Conservation (phyloP, 2,888 invertebrate species). For the Thera obeliscata region DNA sequence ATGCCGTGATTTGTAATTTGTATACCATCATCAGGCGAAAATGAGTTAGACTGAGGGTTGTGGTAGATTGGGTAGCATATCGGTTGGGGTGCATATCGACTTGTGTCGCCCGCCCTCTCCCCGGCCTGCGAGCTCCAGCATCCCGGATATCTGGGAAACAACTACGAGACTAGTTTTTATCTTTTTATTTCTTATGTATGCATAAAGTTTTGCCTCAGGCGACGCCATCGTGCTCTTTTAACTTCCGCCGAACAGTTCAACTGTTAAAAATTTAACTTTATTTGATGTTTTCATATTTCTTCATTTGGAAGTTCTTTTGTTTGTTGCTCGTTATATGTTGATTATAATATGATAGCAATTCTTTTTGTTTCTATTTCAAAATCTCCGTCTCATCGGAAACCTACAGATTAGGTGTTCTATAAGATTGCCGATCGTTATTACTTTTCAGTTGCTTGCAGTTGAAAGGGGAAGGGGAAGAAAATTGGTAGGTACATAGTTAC, state of each 20-base stretch:
- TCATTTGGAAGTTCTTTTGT: too few relatives aligned
- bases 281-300: neutral
- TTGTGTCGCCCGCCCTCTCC: conserved; percentile 35
- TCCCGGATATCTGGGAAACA: conserved; percentile 34
- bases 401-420: too few relatives aligned
- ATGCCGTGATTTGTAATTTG: too few relatives aligned
- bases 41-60: too few relatives aligned
- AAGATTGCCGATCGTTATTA: conserved; percentile 2
- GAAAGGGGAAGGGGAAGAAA: conserved; percentile 19
- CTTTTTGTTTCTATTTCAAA: neutral
- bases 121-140: conserved; percentile 23
- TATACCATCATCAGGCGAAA: too few relatives aligned
- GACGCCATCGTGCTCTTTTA: neutral
- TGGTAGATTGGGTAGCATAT: too few relatives aligned
- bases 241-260: neutral
- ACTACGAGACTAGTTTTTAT: conserved; percentile 11
- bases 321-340: too few relatives aligned
- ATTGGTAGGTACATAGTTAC: neutral
- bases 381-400: neutral
- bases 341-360: neutral
- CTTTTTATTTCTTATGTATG: neutral
- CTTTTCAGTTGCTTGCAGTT: conserved; percentile 28
- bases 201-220: conserved; percentile 1
- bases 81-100: conserved; percentile 62
- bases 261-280: neutral